Evolutionary conservation across 2,888 invertebrate genomes (phyloP).

Genomic region (Anodontia alba): DNA sequence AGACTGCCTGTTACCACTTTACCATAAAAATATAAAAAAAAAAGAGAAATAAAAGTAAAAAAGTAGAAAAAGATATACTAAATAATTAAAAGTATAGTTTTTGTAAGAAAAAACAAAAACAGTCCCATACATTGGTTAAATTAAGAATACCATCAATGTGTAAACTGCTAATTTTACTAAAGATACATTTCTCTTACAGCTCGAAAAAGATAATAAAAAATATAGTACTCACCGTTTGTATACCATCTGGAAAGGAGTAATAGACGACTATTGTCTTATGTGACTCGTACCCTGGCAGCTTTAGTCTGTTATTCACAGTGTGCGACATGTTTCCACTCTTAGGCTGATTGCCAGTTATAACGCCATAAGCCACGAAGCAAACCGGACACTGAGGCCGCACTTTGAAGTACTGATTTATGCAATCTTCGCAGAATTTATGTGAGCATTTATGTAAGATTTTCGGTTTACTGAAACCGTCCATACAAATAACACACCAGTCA

Average conservation of each 20-base stretch:
- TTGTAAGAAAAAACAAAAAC: no score
- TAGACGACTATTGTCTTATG: constrained; percentile 56
- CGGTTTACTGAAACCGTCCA: constrained; percentile 50
- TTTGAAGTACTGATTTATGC: constrained; percentile 61
- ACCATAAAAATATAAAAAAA: no score
- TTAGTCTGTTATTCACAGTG: constrained; percentile 24
- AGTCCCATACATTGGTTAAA: no score
- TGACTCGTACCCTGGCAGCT: constrained; percentile 55
- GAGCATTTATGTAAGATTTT: constrained; percentile 64
- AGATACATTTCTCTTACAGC: no score
- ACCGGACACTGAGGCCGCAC: constrained; percentile 65
- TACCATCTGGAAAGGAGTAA: constrained; percentile 60
- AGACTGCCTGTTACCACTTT: no score
- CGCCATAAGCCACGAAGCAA: constrained; percentile 64
- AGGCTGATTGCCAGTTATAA: constrained; percentile 63
- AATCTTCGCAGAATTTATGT: constrained; percentile 62
- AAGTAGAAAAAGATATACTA: no score
- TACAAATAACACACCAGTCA: constrained; percentile 58
- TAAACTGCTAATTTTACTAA: no score
- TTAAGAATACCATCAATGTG: no score
- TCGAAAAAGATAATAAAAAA: no score
- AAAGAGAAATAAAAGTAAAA: no score
- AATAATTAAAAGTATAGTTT: no score
- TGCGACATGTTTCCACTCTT: constrained; percentile 55
- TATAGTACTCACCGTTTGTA: constrained; percentile 65